These are phyloP conservation scores for Argentina silus DNA, from an alignment of 2,797 vertebrate species.

Conservation along the genomic window DNA sequence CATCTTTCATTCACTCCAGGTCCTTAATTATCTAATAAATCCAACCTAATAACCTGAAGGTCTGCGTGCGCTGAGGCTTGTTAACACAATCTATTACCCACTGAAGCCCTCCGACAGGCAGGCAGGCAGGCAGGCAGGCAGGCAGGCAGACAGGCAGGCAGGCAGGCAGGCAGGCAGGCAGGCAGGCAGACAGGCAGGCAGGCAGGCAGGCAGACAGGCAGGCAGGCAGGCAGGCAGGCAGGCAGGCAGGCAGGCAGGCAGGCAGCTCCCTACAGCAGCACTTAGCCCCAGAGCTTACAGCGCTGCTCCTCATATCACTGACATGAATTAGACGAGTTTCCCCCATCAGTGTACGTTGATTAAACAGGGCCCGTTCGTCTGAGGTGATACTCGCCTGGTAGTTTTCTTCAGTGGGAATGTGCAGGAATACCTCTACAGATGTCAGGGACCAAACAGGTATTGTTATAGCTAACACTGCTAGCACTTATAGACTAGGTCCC, in stretches of 20 bases:
- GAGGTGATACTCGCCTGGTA: no score
- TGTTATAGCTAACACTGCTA: neutral
- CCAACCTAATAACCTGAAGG: slow-evolving; percentile 54
- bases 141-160: no score
- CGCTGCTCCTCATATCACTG: neutral
- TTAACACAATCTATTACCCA: slow-evolving; percentile 54
- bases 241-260: no score
- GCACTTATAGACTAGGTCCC: no score
- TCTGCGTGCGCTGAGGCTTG: slow-evolving; percentile 42
- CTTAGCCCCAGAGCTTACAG: neutral
- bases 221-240: no score
- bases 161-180: no score
- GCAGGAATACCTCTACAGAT: neutral
- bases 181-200: no score
- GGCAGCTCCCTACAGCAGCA: neutral
- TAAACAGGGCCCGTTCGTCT: no score
- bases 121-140: no score
- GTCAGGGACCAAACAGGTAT: neutral
- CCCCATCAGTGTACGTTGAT: neutral
- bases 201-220: no score
- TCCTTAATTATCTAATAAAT: slow-evolving; percentile 59
- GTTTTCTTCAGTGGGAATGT: no score
- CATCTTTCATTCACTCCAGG: slow-evolving; percentile 42
- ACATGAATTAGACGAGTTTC: neutral
- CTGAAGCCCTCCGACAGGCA: slow-evolving; percentile 7